phyloP scores from a whole-genome alignment of 1,140 invertebrate genomes.

The Tetragonula clypearis region DNA sequence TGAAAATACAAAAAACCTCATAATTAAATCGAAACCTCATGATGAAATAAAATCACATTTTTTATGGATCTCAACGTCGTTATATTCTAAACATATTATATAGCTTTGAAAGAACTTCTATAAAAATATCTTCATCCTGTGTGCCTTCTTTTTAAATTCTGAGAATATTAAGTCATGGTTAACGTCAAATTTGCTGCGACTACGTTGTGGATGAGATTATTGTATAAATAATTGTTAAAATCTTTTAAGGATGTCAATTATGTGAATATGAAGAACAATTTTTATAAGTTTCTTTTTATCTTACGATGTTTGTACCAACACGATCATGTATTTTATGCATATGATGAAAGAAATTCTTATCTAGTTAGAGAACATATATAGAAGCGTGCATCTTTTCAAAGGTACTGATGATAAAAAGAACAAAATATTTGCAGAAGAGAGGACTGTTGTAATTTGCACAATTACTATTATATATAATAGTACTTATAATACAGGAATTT shows the following conservation, averaged over 20 bases:
- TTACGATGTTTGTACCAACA: slow-evolving; percentile 10
- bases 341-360: slow-evolving; percentile 47
- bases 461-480: slow-evolving; percentile 52
- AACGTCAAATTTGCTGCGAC: not conserved
- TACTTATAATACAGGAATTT: not conserved
- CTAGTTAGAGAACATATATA: slow-evolving; percentile 5
- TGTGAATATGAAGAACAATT: not conserved
- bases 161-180: not conserved
- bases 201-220: not conserved
- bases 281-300: not conserved
- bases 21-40: not conserved
- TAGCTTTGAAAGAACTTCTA: not conserved
- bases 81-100: not conserved
- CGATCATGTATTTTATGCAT: slow-evolving; percentile 27
- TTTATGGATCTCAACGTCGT: not conserved
- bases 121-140: not conserved
- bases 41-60: not conserved
- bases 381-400: slow-evolving; percentile 14
- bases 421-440: not conserved
- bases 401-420: not conserved
- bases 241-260: no score
- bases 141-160: not conserved
- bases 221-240: not conserved
- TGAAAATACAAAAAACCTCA: not conserved
- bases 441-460: not conserved